These are phyloP conservation scores for Amazona vittata DNA, from an alignment of 2,113 vertebrate species.

Conservation along the genomic window DNA sequence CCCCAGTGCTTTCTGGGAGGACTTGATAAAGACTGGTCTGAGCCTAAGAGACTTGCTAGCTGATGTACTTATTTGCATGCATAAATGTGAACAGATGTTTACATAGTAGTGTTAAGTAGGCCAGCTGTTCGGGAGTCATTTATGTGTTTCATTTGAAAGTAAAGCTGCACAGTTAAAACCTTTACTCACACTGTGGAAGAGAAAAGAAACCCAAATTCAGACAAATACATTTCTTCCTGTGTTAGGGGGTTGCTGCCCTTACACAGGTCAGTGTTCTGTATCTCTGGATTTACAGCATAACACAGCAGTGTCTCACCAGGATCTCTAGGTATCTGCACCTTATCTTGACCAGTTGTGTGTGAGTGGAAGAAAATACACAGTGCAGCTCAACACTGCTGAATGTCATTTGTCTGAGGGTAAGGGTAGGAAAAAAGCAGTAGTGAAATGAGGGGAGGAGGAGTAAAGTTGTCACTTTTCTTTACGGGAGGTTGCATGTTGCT, in stretches of 20 bases:
- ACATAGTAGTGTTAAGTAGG: conserved; percentile 60
- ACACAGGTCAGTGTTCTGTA: neutral
- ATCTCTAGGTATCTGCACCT: neutral
- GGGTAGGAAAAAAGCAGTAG: neutral
- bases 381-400: neutral
- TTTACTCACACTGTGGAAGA: neutral
- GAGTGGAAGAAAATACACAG: neutral
- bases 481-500: neutral
- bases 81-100: conserved; percentile 72
- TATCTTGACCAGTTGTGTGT: neutral
- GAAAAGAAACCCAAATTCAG: neutral
- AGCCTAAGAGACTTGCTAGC: conserved; percentile 52
- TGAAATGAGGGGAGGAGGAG: neutral
- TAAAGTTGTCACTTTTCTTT: neutral
- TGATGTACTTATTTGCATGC: conserved; percentile 62
- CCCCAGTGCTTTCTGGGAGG: neutral
- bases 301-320: neutral
- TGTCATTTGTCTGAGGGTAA: neutral
- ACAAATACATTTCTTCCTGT: neutral
- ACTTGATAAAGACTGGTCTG: conserved; percentile 43
- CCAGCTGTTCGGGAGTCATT: conserved; percentile 65
- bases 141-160: conserved; percentile 69
- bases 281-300: neutral
- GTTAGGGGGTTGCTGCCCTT: neutral
- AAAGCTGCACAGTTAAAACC: conserved; percentile 24